Base-by-base conservation (phyloP, 2,113 vertebrate genomes). In the Elaphurus davidianus region DNA sequence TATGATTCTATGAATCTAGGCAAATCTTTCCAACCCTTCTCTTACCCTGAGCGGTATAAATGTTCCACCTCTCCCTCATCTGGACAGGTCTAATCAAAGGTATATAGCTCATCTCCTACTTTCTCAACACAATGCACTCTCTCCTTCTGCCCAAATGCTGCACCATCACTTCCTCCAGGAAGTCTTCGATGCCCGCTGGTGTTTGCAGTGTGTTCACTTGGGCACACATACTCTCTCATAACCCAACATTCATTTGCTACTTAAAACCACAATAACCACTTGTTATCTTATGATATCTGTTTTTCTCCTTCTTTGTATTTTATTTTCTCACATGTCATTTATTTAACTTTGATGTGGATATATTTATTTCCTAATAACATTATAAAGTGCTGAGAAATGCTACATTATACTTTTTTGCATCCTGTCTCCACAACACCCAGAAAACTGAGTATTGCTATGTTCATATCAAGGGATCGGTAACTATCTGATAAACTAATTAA, bases 401-500 rank as follows among this genome's bases (percentile, higher is more conserved):
- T 50, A n/a, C 7, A 2, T n/a, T 47, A 45, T 2, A 30, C 9
- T 74, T 74, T 36, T 84, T 89, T 81, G 4, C 19, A 88, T 74
- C 50, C 60, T 82, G 6, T 47, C 23, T 95, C n/a, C 9, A 27
- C n/a, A 47, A 55, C 6, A 64, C 5, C 30, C 43, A 36, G 85
- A 81, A 81, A 16, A 50, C 36, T 87, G 27, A 92, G 71, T 52
- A 62, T 54, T 90, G 43, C 25, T 81, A 16, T 15, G 33, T 86
- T 27, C 27, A 47, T 52, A 81, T 28, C 43, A 78, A 54, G 27
- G n/a, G 45, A 87, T 71, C 33, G 84, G 27, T 55, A 92, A 60
- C 54, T 92, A 87, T 25, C 74, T 93, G 87, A 91, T 96, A 28
- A 86, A 78, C 71, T 82, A n/a, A 92, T 74, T 85, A 84, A 62